phyloP scores from a whole-genome alignment of 2,797 vertebrate genomes.

The Tragopan temminckii region DNA sequence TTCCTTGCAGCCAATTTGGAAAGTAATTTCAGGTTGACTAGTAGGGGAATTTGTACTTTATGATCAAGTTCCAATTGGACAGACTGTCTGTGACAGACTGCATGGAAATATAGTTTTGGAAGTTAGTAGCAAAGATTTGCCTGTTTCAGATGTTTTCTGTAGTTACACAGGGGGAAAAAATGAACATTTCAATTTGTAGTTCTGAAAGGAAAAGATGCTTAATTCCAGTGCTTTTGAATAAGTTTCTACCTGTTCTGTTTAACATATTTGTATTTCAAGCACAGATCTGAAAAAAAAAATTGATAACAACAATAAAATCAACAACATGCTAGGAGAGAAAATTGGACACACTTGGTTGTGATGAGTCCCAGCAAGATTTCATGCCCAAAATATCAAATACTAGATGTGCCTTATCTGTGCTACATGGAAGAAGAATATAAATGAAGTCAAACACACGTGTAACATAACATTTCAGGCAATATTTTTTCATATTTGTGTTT shows the following conservation, averaged over 20 bases:
- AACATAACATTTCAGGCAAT: not conserved
- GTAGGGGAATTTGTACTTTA: not conserved
- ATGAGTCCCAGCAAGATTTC: conserved; percentile 19
- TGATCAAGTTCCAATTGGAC: not conserved
- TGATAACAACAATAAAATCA: not conserved
- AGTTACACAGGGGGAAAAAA: not conserved
- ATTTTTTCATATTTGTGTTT: not conserved
- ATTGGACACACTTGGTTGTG: not conserved
- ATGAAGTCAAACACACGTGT: conserved; percentile 3
- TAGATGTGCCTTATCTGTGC: conserved; percentile 30
- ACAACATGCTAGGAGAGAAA: not conserved
- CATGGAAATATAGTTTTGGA: fast-evolving
- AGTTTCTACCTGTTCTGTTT: not conserved
- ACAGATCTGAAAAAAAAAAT: not conserved
- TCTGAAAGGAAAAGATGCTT: not conserved
- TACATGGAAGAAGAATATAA: not conserved
- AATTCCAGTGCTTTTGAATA: not conserved
- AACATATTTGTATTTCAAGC: not conserved
- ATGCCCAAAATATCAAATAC: conserved; percentile 1
- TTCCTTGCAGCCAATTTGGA: not conserved
- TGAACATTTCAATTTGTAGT: not conserved
- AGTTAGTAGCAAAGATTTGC: not conserved
- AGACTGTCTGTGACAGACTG: too few relatives aligned
- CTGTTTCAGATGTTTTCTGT: not conserved
- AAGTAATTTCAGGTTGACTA: not conserved